Evolutionary conservation across 1,140 invertebrate species (phyloP).

Genomic region (Globodera ellingtonae): DNA sequence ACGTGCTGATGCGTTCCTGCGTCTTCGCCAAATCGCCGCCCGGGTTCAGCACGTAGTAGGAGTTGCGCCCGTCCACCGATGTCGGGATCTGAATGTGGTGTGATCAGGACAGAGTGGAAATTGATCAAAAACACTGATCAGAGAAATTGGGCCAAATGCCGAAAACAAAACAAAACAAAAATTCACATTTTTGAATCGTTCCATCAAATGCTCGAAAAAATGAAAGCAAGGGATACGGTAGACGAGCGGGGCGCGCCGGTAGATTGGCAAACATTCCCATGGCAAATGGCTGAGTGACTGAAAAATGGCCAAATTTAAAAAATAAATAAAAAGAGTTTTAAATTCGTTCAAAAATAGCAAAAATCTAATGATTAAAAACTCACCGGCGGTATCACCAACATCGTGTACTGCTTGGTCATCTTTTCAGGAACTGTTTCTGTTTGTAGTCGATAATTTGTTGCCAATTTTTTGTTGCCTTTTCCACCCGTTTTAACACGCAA

Average conservation of each 20-base stretch:
- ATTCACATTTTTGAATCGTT: slow-evolving; percentile 7
- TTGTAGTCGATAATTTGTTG: background rate
- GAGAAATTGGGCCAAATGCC: background rate
- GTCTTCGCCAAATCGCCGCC: slow-evolving; percentile 56
- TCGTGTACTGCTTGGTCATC: slow-evolving; percentile 34
- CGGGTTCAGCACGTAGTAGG: slow-evolving; percentile 59
- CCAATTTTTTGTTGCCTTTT: background rate
- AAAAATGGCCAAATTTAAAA: slow-evolving; percentile 25
- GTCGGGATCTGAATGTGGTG: slow-evolving; percentile 47
- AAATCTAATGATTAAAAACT: background rate
- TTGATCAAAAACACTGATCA: background rate
- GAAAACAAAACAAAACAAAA: background rate
- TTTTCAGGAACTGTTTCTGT: no score
- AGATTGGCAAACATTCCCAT: slow-evolving; percentile 46
- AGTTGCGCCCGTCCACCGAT: slow-evolving; percentile 49
- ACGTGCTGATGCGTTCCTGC: slow-evolving; percentile 43
- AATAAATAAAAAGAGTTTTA: background rate
- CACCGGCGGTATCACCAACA: slow-evolving; percentile 38
- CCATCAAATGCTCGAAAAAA: slow-evolving; percentile 43
- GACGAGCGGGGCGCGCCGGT: slow-evolving; percentile 32
- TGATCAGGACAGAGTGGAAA: background rate
- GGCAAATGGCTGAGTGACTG: slow-evolving; percentile 44
- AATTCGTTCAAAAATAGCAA: background rate
- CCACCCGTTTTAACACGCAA: background rate
- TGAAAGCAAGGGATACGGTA: slow-evolving; percentile 47